phyloP scores from a whole-genome alignment of 2,888 invertebrate species.

The Macroteleia sp. region DNA sequence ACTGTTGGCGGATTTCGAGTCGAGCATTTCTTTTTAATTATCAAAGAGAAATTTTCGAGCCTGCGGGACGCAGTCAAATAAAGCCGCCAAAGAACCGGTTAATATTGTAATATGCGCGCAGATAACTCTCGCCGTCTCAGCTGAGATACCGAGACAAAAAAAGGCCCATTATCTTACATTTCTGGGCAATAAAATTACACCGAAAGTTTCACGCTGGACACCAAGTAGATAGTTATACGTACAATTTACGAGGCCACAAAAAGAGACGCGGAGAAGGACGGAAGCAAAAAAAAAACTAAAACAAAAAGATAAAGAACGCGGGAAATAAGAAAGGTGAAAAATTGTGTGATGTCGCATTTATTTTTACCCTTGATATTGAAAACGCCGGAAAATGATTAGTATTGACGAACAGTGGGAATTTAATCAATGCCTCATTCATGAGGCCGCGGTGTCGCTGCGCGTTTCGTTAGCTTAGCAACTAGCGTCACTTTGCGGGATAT shows the following conservation, averaged over 20 bases:
- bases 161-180: constrained; percentile 48
- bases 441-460: too few relatives aligned
- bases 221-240: constrained; percentile 51
- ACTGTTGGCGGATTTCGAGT: not conserved
- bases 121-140: constrained; percentile 53
- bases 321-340: too few relatives aligned
- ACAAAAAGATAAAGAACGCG: not conserved
- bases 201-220: constrained; percentile 53
- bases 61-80: constrained; percentile 34
- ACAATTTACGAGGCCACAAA: constrained; percentile 49
- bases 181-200: constrained; percentile 49
- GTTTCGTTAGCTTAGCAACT: constrained; percentile 15
- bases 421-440: constrained; percentile 26
- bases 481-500: constrained; percentile 24
- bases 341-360: too few relatives aligned
- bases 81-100: constrained; percentile 55
- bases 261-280: constrained; percentile 22
- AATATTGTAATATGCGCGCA: constrained; percentile 56
- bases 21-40: constrained; percentile 38
- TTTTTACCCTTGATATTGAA: constrained; percentile 19
- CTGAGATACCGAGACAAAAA: constrained; percentile 36
- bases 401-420: constrained; percentile 23
- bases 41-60: constrained; percentile 25
- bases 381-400: constrained; percentile 26
- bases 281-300: not conserved